Evolutionary conservation across 2,888 invertebrate genomes (phyloP).

Genomic region (Bursaphelenchus okinawaensis): DNA sequence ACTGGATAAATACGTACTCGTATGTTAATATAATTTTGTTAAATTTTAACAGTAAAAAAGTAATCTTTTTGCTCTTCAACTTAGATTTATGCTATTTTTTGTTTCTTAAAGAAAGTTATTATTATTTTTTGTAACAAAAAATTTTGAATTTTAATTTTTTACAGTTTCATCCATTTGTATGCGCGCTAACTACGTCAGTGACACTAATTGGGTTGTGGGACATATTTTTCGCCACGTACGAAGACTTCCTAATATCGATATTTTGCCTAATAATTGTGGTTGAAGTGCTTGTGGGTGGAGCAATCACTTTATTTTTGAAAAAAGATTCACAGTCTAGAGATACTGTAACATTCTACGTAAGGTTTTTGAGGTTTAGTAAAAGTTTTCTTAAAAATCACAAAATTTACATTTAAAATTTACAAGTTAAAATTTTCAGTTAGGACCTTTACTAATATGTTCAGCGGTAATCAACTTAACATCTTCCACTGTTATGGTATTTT

Average conservation of each 20-base stretch:
- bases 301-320: neutral
- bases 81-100: neutral
- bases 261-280: neutral
- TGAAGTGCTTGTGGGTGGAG: neutral
- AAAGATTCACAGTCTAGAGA: neutral
- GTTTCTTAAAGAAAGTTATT: neutral
- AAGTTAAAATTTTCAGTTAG: neutral
- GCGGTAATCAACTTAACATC: neutral
- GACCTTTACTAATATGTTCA: neutral
- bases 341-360: neutral
- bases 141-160: neutral
- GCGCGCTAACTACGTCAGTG: neutral
- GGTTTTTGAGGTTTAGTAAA: neutral
- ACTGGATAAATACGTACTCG: no score
- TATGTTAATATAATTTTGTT: neutral
- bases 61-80: no score
- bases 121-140: no score
- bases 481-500: neutral
- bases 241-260: neutral
- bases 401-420: neutral
- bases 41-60: no score
- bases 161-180: neutral
- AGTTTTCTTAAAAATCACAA: neutral
- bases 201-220: neutral
- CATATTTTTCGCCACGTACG: neutral